Evolutionary conservation across 2,797 vertebrate species (phyloP), one percentile per base, ranked within the genome.

Genomic region (Pangasius mekongensis): DNA sequence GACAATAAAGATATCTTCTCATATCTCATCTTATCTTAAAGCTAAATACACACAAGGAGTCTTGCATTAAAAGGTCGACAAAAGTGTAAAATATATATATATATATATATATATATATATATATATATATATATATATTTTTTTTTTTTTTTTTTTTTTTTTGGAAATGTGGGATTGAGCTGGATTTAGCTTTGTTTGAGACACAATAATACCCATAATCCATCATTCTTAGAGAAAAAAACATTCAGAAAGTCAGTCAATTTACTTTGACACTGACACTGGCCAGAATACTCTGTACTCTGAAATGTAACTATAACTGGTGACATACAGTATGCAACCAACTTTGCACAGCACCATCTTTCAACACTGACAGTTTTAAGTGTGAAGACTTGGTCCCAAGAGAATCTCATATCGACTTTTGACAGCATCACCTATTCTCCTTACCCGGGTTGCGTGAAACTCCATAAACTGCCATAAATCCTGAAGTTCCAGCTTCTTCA

Each of bases 391-490:
- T 33, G 64, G 43, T 30, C 82, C 64, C 62, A 8, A 69, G 82
- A 84, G 82, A 84, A 84, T 84, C 62, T 84, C 69, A 85, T 85
- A 85, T 74, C 73, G 36, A 60, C 73, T 77, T 85, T 52, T 67
- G 85, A 86, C 85, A 86, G 74, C 85, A 54, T 80, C 85, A 66
- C 60, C 74, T 36, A 86, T 78, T 86, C 58, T 86, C 58, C 62
- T 86, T 86, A 86, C 54, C 71, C 73, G 16, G 49, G 47, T 54
- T 58, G 62, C 67, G 62, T 69, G 88, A 64, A 64, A 86, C 87
- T 90, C 83, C 66, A 85, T 77, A 71, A 47, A 54, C 87, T 27
- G 66, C 86, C 74, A 83, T 90, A 87, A 91, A 90, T 90, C 89
- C 71, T 22, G 20, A 36, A 78, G 73, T 67, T 90, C 85, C 89